Evolutionary conservation across 2,797 vertebrate species (phyloP), one percentile per base, ranked within the genome.

Genomic region (Rhinoraja longicauda): DNA sequence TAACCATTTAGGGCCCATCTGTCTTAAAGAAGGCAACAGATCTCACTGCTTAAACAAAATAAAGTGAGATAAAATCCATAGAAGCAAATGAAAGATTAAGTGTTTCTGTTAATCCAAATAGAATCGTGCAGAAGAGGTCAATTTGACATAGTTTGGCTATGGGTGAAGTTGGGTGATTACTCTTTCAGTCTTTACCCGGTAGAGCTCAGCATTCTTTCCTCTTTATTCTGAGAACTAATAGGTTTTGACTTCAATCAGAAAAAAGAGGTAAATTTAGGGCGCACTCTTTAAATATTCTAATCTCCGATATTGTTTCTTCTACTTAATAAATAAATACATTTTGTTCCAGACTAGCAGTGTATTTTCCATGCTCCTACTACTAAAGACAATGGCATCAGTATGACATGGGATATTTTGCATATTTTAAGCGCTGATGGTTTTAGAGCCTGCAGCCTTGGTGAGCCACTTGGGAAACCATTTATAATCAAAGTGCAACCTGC

Each of bases 401-500:
- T 36, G 15, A 62, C 36, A 3, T 84, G 84, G 15, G 59, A 67
- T 88, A 67, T 67, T 36, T 53, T 72, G n/a, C 36, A 45, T 19
- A 8, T 72, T 32, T 72, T 70, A 90, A 90, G 19, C 21, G 29
- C 36, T 91, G 67, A 53, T 53, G 70, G 36, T 45, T 72, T 72
- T 91, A 91, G 26, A 91, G 90, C 67, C 90, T 91, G 21, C 67
- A 72, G 90, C 39, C 39, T 73, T 91, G 36, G 26, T 73, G 36
- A 24, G 21, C 8, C 67, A 73, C 21, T 26, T 29, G 90, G 32
- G 67, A 73, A 36, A 72, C 39, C 12, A 53, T 91, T 73, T 91
- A 91, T 91, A 91, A 91, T 91, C 70, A 91, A 91, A 91, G 70
- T n/a, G 12, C 39, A 91, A 72, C 12, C 67, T 91, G 67, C 32